These are phyloP conservation scores for Carassius carassius DNA, from an alignment of 2,113 vertebrate species.

Conservation along the genomic window DNA sequence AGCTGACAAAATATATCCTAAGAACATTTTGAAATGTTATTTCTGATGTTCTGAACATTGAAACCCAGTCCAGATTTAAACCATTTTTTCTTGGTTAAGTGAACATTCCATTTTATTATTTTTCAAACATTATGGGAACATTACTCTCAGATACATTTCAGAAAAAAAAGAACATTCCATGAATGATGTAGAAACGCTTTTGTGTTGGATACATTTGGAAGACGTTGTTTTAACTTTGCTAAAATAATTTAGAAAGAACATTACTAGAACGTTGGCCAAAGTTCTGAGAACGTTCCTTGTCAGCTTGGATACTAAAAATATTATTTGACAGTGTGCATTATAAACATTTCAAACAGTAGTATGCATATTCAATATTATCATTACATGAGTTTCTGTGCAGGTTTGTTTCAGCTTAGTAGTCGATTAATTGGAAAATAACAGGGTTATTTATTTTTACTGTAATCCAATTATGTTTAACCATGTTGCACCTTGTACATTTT, in stretches of 20 bases:
- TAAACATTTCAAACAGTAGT: not conserved
- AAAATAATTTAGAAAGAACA: too few relatives aligned
- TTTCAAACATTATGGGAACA: too few relatives aligned
- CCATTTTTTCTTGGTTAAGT: not conserved
- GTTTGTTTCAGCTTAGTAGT: not conserved
- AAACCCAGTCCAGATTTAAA: too few relatives aligned
- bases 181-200: not conserved
- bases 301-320: not conserved
- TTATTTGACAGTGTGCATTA: not conserved
- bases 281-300: too few relatives aligned
- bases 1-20: not conserved
- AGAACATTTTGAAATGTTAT: not conserved
- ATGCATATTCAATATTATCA: not conserved
- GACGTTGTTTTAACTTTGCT: too few relatives aligned
- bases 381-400: not conserved
- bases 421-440: not conserved
- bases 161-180: too few relatives aligned
- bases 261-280: too few relatives aligned
- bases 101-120: too few relatives aligned
- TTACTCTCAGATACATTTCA: too few relatives aligned
- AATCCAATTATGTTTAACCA: not conserved
- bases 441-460: not conserved
- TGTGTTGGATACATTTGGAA: not conserved
- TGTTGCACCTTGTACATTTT: not conserved
- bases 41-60: not conserved